Conservation (phyloP, 2,797 vertebrate species). For the Percopsis omiscomaycus region DNA sequence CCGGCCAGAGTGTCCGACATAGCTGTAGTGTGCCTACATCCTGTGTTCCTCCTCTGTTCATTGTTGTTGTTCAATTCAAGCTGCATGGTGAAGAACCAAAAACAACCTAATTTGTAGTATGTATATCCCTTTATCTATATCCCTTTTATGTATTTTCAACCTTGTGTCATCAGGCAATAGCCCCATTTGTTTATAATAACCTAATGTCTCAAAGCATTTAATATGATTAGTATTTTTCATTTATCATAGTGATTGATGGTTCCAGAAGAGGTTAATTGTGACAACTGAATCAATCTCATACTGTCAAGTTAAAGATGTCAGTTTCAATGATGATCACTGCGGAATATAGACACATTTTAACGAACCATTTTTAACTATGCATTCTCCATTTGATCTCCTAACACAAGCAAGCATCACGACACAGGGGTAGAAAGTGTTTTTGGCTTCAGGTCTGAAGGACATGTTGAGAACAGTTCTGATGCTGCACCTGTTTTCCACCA, state of each 20-base stretch:
- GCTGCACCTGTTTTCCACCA: too few species aligned
- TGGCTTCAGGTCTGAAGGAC: too few species aligned
- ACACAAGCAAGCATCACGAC: too few species aligned
- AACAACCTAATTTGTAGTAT: too few species aligned
- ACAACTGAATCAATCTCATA: constrained; percentile 49
- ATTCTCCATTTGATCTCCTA: constrained; percentile 9
- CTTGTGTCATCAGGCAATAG: constrained; percentile 36
- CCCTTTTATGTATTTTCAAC: not conserved
- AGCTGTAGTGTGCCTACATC: too few species aligned
- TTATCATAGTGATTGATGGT: constrained; percentile 56
- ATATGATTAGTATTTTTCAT: constrained; percentile 58
- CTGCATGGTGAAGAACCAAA: too few species aligned
- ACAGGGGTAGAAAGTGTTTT: too few species aligned
- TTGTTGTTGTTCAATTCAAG: too few species aligned
- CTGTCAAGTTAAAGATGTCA: constrained; percentile 44
- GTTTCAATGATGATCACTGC: constrained; percentile 15
- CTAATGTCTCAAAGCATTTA: constrained; percentile 48
- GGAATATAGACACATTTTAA: constrained; percentile 23
- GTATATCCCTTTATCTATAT: not conserved
- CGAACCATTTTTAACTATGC: constrained; percentile 29
- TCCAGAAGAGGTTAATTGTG: constrained; percentile 58
- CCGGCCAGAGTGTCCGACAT: too few species aligned
- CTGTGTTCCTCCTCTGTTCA: too few species aligned
- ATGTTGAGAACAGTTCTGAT: too few species aligned
- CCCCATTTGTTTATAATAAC: constrained; percentile 42